Evolutionary conservation across 2,113 vertebrate species (phyloP), one percentile per base, ranked within the genome.

Genomic region (Antigone vipio): DNA sequence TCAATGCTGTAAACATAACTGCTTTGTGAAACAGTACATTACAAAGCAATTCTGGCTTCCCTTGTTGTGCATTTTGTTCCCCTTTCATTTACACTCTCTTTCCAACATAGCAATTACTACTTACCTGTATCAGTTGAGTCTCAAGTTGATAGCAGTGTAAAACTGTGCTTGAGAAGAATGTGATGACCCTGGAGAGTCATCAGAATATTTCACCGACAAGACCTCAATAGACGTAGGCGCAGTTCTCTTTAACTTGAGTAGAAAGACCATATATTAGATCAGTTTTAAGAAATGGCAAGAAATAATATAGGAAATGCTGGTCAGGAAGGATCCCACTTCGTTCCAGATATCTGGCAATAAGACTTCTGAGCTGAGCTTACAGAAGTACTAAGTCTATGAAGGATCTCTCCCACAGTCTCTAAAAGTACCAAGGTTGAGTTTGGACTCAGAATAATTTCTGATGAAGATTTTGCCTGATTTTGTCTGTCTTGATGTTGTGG

Each of bases 21-120:
- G 21, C 14, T 89, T 80, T 52, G 13, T 55, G n/a, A 64, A 86
- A 38, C 14, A 60, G 9, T 12, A 23, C 6, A 11, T 72, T 60
- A 69, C 26, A 81, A 80, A 74, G 12, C 32, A 62, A 32, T 49
- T 92, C 35, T 29, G 15, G 4, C 56, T 95, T 74, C 11, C 17
- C 6, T 81, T 1, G 0, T 26, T n/a, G 42, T 34, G 16, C 1
- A 0, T 62, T 77, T 15, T 8, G 19, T 38, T 89, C 12, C 16
- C 17, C 12, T 81, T 81, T 56, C 6, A 18, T 68, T 87, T 75
- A 34, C 19, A 59, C 12, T 42, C 3, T 76, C 66, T 79, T 26
- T 71, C 20, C 34, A 44, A 29, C 6, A 4, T 2, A 66, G 11
- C 17, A 67, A 35, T 45, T 69, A 11, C 42, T 66, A 3, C 34